phyloP scores from a whole-genome alignment of 2,797 vertebrate species.

The Scyliorhinus canicula region DNA sequence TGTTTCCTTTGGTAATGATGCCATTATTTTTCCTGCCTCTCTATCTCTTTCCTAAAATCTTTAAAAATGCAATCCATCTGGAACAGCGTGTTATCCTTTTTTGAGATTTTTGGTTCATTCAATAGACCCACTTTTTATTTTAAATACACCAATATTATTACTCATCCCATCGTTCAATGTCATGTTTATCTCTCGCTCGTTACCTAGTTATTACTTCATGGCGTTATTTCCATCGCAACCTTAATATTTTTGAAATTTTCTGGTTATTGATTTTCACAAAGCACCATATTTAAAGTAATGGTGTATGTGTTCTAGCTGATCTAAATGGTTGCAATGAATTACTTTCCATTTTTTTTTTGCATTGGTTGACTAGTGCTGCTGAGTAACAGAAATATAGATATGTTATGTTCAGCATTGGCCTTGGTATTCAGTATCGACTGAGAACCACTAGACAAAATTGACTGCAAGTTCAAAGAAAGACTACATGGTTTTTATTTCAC shows the following conservation, averaged over 20 bases:
- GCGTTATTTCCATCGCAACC: too few relatives aligned
- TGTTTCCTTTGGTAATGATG: background rate
- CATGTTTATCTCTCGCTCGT: too few relatives aligned
- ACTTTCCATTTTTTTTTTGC: background rate
- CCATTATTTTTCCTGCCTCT: too few relatives aligned
- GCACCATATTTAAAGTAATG: background rate
- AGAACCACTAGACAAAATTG: background rate
- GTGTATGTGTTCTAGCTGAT: background rate
- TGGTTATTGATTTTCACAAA: background rate
- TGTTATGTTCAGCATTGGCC: background rate
- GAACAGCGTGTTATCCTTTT: too few relatives aligned
- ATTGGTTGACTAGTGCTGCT: background rate
- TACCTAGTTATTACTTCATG: too few relatives aligned
- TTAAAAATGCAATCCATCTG: too few relatives aligned
- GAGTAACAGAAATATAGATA: background rate
- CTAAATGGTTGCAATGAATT: background rate
- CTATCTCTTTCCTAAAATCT: too few relatives aligned
- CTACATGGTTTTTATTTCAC: background rate
- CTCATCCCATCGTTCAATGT: too few relatives aligned
- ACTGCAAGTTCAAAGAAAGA: background rate
- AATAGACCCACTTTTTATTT: too few relatives aligned
- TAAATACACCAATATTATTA: too few relatives aligned
- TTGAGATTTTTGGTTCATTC: too few relatives aligned
- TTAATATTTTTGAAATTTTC: background rate
- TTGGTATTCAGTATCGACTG: background rate